Conservation (phyloP, 1,140 invertebrate species). For the Tetramorium simillimum region DNA sequence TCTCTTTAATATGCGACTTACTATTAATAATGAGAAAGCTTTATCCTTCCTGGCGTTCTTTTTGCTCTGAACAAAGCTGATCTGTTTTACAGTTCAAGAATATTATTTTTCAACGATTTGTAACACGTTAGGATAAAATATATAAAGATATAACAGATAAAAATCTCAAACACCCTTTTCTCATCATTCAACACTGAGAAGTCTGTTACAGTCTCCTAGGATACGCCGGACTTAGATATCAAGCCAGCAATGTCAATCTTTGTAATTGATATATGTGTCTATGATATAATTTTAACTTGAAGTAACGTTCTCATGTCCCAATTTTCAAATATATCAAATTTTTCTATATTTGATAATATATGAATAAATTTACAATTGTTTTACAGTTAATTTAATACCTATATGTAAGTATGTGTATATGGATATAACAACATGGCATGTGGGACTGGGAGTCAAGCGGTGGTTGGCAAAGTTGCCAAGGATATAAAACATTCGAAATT, state of each 20-base stretch:
- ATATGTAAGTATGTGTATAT: not conserved
- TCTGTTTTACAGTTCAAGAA: not conserved
- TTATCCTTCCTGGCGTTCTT: not conserved
- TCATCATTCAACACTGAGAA: conserved; percentile 21
- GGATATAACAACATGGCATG: not conserved
- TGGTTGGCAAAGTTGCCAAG: not conserved
- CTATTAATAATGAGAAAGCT: not conserved
- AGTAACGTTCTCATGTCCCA: not conserved
- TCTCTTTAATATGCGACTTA: conserved; percentile 5
- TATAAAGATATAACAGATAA: conserved; percentile 35
- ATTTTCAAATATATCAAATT: conserved; percentile 4
- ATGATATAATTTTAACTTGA: not conserved
- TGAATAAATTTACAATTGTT: not conserved
- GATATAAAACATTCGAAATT: conserved; percentile 9
- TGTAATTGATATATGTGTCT: not conserved
- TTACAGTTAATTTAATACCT: conserved; percentile 14
- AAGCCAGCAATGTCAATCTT: not conserved
- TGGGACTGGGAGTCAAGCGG: not conserved
- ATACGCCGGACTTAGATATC: conserved; percentile 37
- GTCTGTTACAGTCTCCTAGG: conserved; percentile 64
- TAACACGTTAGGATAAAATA: not conserved
- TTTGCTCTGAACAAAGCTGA: not conserved
- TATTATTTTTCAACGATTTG: conserved; percentile 15
- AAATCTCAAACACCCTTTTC: conserved; percentile 16
- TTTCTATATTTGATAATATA: not conserved